Evolutionary conservation across 2,888 invertebrate genomes (phyloP), one percentile per base, ranked within the genome.

Genomic region (Thecophora atra): DNA sequence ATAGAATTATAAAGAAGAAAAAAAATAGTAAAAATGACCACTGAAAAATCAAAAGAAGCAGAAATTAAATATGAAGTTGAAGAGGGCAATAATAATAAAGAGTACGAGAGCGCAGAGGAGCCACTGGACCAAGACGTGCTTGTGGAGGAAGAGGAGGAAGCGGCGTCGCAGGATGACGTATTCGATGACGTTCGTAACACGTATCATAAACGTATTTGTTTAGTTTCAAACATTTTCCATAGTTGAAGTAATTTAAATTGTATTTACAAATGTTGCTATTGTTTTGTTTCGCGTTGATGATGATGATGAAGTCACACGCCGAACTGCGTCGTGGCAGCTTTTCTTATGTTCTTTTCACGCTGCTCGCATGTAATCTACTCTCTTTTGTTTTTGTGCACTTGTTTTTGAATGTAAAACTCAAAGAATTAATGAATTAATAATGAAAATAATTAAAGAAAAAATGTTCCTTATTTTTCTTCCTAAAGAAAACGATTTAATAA

Each of bases 311-410:
- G 30, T 63, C 26, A 62, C 26, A 62, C 13, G 17, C 56, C 44
- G 17, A 63, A 24, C 26, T 70, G 70, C 51, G 63, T 70, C 70
- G 70, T 70, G 70, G 70, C 70, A 70, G 52, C 21, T 63, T 62
- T 52, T 15, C 54, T 52, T 68, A n/a, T n/a, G n/a, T 21, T 21
- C 11, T 30, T 30, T 17, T 63, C 2, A 3, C n/a, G n/a, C 28
- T 65, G 24, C 26, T 28, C 17, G 6, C 8, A 28, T 28, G 13
- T 17, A 47, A 47, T 47, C 17, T n/a, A 47, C 37, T 11, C 11
- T 37, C 37, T 37, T 11, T 37, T 37, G 37, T 47, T 47, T 47
- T 47, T 11, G 17, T 17, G 6, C 47, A 47, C 47, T n/a, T n/a
- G 47, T n/a, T n/a, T 47, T 47, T 5, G 28, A 37, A 37, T 1